Evolutionary conservation across 2,797 vertebrate genomes (phyloP).

Genomic region (Myiothlypis coronata): DNA sequence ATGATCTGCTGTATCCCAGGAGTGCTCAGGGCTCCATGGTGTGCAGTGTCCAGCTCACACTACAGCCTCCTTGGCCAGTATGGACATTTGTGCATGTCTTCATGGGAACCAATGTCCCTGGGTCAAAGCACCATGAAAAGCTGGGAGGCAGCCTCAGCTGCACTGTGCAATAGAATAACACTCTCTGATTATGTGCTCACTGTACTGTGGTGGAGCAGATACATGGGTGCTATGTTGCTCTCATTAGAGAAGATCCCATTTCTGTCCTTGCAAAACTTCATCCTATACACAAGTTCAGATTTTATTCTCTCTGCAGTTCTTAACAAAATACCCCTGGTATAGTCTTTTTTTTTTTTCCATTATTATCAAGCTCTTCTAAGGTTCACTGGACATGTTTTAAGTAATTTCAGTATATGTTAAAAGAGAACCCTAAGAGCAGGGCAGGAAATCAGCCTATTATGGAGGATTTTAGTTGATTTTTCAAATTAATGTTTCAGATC

Average conservation of each 20-base stretch:
- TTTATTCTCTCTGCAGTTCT: not conserved
- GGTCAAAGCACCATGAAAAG: not conserved
- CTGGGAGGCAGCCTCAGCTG: not conserved
- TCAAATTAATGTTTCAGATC: conserved; percentile 55
- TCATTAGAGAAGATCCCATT: not conserved
- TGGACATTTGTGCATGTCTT: not conserved
- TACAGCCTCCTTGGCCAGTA: not conserved
- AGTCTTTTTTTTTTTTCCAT: not conserved
- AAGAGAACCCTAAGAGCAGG: not conserved
- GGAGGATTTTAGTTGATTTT: conserved; percentile 32
- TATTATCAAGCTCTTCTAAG: not conserved
- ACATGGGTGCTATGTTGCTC: not conserved
- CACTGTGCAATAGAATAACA: not conserved
- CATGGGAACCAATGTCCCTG: not conserved
- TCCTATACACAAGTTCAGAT: not conserved
- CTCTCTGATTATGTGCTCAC: not conserved
- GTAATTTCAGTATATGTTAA: conserved; percentile 9
- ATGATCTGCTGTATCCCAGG: not conserved
- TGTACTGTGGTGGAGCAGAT: not conserved
- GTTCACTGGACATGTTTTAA: not conserved
- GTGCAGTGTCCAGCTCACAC: not conserved
- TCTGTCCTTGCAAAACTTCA: not conserved
- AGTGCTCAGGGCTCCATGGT: not conserved
- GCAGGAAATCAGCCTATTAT: not conserved
- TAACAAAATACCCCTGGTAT: not conserved